Base-by-base conservation (phyloP, 1,140 invertebrate species). In the Brachionus angularis region DNA sequence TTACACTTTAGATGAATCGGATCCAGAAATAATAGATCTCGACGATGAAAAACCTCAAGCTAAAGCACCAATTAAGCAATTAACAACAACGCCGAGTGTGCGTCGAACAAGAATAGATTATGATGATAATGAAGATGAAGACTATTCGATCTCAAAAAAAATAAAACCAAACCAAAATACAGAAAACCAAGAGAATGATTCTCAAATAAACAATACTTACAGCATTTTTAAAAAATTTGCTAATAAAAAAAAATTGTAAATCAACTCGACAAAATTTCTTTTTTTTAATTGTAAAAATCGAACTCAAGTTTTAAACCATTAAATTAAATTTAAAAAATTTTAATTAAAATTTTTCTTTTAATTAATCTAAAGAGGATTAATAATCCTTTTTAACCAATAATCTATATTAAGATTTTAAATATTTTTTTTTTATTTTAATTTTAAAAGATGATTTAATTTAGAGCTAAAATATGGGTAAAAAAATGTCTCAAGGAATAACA, bases 401-500 rank as follows among this genome's bases (percentile, higher is more conserved):
- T 5, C 4, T 49, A 8, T 5, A 5, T 49, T 25, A 5, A n/a
- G 16, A n/a, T 21, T 49, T 23, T 52, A 12, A 52, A 4, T 12
- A 61, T 44, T 44, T 1, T 61, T 61, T 21, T 36, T 44, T 39
- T 3, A 52, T 12, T 27, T 39, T 34, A 14, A 12, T 25, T 1
- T 58, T 58, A 12, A 21, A 34, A 58, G 31, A 33, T 25, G 14
- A 58, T 21, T 10, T 16, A 1, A 58, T n/a, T 29, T 8, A 0
- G 31, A 1, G 23, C 31, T 49, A n/a, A 52, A 29, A 27, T 14
- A 29, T 52, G 14, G 10, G 4, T 39, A 36, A 58, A 58, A 36
- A 72, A 33, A 73, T 73, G 74, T 29, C 72, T n/a, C 12, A 55
- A 16, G 73, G 72, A 58, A 74, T 74, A 23, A 55, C 70, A 31